Evolutionary conservation across 2,888 invertebrate species (phyloP).

Genomic region (Neocrepidodera transversa): DNA sequence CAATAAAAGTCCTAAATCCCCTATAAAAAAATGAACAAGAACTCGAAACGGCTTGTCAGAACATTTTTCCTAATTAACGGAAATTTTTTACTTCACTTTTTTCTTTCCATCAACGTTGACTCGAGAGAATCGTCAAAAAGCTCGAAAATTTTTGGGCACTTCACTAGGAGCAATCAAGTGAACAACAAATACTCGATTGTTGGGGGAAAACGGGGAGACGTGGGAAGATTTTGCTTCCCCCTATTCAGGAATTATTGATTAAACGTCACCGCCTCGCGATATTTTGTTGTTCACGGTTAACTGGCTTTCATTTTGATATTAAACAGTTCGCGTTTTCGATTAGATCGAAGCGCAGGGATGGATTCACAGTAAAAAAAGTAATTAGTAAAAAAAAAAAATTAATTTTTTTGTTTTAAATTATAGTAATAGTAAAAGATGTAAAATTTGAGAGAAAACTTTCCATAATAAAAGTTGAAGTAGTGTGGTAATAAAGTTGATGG

Average conservation of each 20-base stretch:
- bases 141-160: conserved; percentile 15
- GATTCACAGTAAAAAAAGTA: background rate
- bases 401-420: too few species aligned
- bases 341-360: conserved; percentile 2
- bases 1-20: background rate
- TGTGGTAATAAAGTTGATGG: too few species aligned
- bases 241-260: conserved; percentile 27
- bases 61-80: conserved; percentile 3
- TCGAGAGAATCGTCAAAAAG: conserved; percentile 10
- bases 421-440: too few species aligned
- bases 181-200: conserved; percentile 18
- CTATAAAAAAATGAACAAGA: background rate
- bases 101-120: background rate
- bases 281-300: conserved; percentile 29
- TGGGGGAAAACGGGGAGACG: background rate
- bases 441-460: too few species aligned
- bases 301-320: conserved; percentile 22
- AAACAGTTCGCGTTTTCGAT: conserved; percentile 23
- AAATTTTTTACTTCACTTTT: background rate
- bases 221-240: conserved; percentile 3
- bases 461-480: too few species aligned
- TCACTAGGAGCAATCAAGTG: conserved; percentile 20
- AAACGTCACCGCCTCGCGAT: conserved; percentile 27
- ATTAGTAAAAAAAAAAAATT: too few species aligned
- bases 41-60: background rate